These are phyloP conservation scores for Amiota communis DNA, from an alignment of 2,888 invertebrate genomes.

Conservation along the genomic window DNA sequence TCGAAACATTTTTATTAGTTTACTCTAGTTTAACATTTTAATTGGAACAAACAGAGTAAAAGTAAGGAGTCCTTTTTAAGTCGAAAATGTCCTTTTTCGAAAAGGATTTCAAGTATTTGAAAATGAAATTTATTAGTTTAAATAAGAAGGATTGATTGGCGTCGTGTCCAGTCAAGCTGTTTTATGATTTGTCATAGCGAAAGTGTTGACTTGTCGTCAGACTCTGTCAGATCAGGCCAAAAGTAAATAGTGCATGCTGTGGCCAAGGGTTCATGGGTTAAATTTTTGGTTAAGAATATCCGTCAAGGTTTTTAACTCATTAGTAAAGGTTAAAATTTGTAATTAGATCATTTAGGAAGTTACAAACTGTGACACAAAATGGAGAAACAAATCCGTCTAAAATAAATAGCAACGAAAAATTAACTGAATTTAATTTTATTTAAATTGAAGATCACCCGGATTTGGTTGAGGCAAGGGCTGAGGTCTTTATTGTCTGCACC, in stretches of 20 bases:
- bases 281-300: neutral
- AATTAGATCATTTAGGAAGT: constrained; percentile 45
- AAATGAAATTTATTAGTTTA: constrained; percentile 39
- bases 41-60: constrained; percentile 52
- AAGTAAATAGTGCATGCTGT: neutral
- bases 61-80: neutral
- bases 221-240: neutral
- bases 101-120: neutral
- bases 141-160: neutral
- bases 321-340: constrained; percentile 62
- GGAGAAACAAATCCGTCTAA: too few relatives aligned
- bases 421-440: too few relatives aligned
- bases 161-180: neutral
- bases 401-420: too few relatives aligned
- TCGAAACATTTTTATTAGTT: neutral
- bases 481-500: too few relatives aligned
- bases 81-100: constrained; percentile 10
- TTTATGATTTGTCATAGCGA: constrained; percentile 40
- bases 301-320: constrained; percentile 41
- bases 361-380: neutral
- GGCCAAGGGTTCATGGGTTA: neutral
- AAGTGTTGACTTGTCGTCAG: constrained; percentile 47
- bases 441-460: too few relatives aligned
- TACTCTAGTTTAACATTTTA: constrained; percentile 53
- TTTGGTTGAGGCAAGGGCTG: too few relatives aligned